Percentiles rank a stretch among this genome's conserved stretches.
These are phyloP conservation scores for Synanceia verrucosa DNA, from an alignment of 2,797 vertebrate species.

Conservation along the genomic window DNA sequence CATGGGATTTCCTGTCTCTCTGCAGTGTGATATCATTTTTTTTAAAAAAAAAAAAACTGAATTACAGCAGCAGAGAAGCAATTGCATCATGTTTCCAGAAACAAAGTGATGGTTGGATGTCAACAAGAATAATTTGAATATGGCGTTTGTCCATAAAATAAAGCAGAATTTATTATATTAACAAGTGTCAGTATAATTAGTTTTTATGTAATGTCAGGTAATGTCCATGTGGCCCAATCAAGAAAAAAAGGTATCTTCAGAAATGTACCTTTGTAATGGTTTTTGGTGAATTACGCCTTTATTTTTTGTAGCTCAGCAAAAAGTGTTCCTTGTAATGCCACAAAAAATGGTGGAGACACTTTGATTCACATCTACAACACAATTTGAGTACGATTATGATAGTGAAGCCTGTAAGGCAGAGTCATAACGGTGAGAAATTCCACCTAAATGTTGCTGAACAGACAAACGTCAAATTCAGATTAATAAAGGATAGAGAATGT, in stretches of 20 bases:
- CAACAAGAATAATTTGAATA: constrained; percentile 42
- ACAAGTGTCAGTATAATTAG: neutral
- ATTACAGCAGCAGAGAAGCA: constrained; percentile 52
- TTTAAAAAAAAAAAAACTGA: constrained; percentile 13
- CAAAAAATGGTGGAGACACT: neutral
- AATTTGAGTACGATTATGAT: constrained; percentile 15
- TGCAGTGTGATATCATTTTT: constrained; percentile 10
- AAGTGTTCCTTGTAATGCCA: neutral
- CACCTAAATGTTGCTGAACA: constrained; percentile 26
- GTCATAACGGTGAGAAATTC: constrained; percentile 14
- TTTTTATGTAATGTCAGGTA: neutral
- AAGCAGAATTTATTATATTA: neutral
- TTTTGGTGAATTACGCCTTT: neutral
- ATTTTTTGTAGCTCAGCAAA: constrained; percentile 17
- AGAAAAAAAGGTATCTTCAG: neutral
- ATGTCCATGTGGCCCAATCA: neutral
- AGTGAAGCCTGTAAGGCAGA: neutral
- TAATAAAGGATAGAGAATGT: constrained; percentile 27
- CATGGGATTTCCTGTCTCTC: constrained; percentile 12
- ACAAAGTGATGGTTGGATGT: constrained; percentile 22
- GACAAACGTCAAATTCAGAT: constrained; percentile 63
- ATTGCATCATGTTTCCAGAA: constrained; percentile 49
- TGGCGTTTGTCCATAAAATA: constrained; percentile 42
- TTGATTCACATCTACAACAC: constrained; percentile 10
- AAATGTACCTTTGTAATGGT: constrained; percentile 1